Percentiles rank a stretch among this genome's conserved stretches.
Conservation (phyloP, 2,113 vertebrate genomes). For the Atrichornis clamosus region DNA sequence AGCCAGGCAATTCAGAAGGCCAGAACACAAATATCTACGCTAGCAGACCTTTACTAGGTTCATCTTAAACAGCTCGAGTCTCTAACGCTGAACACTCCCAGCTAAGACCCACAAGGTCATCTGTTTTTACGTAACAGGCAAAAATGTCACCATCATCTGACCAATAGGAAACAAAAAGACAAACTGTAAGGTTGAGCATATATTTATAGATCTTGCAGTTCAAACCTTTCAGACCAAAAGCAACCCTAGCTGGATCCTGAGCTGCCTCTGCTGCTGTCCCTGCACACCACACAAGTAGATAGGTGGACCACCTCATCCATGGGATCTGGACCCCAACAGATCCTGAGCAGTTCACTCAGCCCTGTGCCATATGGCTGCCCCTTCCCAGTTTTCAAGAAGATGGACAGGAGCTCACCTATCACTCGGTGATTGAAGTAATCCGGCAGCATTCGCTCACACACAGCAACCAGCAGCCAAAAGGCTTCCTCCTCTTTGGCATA, state of each 20-base stretch:
- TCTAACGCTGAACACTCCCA: neutral
- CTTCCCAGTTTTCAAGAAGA: neutral
- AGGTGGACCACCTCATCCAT: fast-evolving
- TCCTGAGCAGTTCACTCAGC: neutral
- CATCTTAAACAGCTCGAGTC: neutral
- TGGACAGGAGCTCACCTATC: slow-evolving; percentile 76
- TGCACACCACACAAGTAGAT: neutral
- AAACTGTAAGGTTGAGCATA: neutral
- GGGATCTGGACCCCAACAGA: neutral
- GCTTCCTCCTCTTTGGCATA: slow-evolving; percentile 95
- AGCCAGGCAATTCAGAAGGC: neutral
- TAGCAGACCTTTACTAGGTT: neutral
- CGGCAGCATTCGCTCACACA: slow-evolving; percentile 95
- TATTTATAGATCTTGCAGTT: neutral
- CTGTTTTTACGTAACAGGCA: neutral
- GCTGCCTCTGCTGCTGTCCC: neutral
- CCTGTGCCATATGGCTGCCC: neutral
- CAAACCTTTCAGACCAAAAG: neutral
- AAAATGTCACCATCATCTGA: neutral
- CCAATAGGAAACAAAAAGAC: neutral
- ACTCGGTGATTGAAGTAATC: slow-evolving; percentile 97
- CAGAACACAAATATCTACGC: neutral
- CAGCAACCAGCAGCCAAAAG: slow-evolving; percentile 94
- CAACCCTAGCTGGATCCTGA: neutral
- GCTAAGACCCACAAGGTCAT: neutral